These are phyloP conservation scores for Balearica regulorum DNA, from an alignment of 2,797 vertebrate genomes.

Conservation along the genomic window DNA sequence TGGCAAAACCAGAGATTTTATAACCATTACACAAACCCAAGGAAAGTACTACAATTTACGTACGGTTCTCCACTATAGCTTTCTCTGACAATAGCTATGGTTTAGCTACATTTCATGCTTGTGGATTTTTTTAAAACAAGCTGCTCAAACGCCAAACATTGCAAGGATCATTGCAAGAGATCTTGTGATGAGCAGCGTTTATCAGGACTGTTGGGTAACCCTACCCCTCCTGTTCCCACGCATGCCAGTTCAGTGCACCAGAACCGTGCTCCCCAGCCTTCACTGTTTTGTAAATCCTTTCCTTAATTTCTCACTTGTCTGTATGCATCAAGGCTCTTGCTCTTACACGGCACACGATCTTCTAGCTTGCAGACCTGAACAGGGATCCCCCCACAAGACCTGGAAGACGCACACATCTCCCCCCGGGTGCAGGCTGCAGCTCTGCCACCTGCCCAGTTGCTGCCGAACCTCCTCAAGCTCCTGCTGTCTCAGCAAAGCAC, in stretches of 20 bases:
- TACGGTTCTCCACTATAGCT: background rate
- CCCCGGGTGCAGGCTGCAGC: background rate
- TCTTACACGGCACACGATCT: background rate
- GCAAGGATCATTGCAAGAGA: rapidly evolving
- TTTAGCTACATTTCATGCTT: background rate
- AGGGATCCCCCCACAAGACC: background rate
- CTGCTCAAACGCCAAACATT: background rate
- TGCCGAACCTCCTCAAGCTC: background rate
- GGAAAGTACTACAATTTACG: background rate
- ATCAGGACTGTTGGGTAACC: background rate
- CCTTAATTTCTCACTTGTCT: background rate
- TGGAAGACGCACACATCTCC: background rate
- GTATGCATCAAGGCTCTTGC: background rate
- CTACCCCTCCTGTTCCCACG: background rate
- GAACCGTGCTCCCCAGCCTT: background rate
- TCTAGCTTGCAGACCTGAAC: background rate
- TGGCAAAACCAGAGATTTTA: background rate
- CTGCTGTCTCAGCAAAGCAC: background rate
- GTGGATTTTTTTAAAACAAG: background rate
- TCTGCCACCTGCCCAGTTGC: rapidly evolving
- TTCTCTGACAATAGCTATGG: background rate
- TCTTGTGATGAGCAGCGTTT: background rate
- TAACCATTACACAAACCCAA: background rate
- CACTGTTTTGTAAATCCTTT: background rate
- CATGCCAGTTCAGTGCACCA: background rate